Conservation (phyloP, 2,888 invertebrate genomes). For the Slavum lentiscoides region DNA sequence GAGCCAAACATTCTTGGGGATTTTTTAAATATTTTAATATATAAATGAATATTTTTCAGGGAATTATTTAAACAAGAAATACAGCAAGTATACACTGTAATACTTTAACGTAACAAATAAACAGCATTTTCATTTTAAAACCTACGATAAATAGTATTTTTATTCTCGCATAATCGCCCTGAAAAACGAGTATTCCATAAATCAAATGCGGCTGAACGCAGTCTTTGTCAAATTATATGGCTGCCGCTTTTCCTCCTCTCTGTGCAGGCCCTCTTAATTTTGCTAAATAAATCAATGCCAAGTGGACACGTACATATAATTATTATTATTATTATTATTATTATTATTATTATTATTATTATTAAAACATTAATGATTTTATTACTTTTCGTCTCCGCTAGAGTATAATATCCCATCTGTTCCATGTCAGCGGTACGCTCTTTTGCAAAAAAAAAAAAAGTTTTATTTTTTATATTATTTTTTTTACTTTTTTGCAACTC, state of each 20-base stretch:
- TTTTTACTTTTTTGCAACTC: constrained; percentile 2
- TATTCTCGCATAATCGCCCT: constrained; percentile 29
- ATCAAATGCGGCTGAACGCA: constrained; percentile 38
- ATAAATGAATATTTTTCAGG: no score
- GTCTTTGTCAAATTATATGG: constrained; percentile 44
- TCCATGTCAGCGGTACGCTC: background rate
- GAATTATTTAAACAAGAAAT: background rate
- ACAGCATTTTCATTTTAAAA: constrained; percentile 17
- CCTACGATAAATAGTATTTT: constrained; percentile 30
- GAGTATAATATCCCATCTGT: constrained; percentile 15
- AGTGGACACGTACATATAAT: background rate
- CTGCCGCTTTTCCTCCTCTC: constrained; percentile 18
- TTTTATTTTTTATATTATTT: background rate
- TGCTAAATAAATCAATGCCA: constrained; percentile 50
- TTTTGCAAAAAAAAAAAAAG: constrained; percentile 5
- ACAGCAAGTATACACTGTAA: no score
- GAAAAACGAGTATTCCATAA: constrained; percentile 48
- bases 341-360: constrained; percentile 10
- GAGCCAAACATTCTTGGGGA: background rate
- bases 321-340: constrained; percentile 5
- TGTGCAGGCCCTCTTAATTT: constrained; percentile 39
- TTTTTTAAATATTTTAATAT: background rate
- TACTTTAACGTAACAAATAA: no score
- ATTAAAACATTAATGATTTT: constrained; percentile 29
- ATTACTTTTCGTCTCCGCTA: constrained; percentile 8